Percentiles rank a stretch among this genome's conserved stretches.
Evolutionary conservation across 2,888 invertebrate genomes (phyloP).

Genomic region (Apodemia zela): DNA sequence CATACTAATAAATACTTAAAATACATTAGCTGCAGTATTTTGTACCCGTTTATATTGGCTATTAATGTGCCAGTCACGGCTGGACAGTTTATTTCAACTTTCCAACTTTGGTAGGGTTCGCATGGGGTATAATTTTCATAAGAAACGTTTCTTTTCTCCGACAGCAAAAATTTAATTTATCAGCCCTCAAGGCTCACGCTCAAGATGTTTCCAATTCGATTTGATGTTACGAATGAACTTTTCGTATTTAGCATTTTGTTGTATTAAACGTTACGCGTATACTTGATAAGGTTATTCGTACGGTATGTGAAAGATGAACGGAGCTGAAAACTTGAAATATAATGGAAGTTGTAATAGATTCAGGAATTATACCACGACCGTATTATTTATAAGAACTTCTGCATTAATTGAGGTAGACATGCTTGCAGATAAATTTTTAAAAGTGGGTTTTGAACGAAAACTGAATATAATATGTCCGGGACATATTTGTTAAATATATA

Average conservation of each 20-base stretch:
- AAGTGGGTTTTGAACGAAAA: not conserved
- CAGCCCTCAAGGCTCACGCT: constrained; percentile 57
- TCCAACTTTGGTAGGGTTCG: constrained; percentile 67
- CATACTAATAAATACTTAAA: not conserved
- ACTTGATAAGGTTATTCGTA: constrained; percentile 18
- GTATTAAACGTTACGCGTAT: constrained; percentile 32
- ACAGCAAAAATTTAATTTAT: constrained; percentile 74
- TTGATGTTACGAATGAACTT: constrained; percentile 62
- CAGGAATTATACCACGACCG: constrained; percentile 49
- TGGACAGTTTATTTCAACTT: constrained; percentile 76
- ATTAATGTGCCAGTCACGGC: constrained; percentile 71
- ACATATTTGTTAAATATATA: too few species aligned
- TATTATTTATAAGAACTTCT: constrained; percentile 29
- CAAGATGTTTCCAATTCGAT: constrained; percentile 64
- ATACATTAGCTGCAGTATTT: not conserved
- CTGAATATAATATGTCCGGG: not conserved
- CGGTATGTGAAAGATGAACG: constrained; percentile 29
- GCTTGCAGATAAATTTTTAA: not conserved
- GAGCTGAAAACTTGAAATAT: constrained; percentile 35
- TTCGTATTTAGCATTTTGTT: constrained; percentile 51
- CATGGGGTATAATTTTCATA: constrained; percentile 77
- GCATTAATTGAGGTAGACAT: not conserved
- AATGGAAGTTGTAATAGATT: constrained; percentile 39
- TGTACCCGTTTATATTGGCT: not conserved
- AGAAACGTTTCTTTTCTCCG: constrained; percentile 57